A percentile compares a stretch with the other conserved stretches of the same genome.
Evolutionary conservation across 92 coral and sea anemone genomes (phyloP).

Genomic region (Zoanthus gigantus): DNA sequence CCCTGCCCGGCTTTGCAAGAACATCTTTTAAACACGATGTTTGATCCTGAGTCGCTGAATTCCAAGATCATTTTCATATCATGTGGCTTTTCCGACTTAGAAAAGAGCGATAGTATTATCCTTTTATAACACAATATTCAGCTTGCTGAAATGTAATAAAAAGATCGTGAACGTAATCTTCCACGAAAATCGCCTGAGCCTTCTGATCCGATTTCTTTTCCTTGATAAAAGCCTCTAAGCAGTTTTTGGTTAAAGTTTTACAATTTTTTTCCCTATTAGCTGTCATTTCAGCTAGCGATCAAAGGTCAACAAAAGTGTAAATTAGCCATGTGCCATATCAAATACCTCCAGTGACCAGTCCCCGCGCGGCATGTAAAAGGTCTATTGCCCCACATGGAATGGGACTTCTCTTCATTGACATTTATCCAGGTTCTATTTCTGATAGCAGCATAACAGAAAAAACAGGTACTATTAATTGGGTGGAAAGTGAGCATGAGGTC

Average conservation of each 20-base stretch:
- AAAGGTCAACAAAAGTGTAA: no score
- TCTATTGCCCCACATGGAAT: slow-evolving; percentile 59
- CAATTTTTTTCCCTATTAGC: no score
- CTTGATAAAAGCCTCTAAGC: no score
- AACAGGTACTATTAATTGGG: slow-evolving; percentile 19
- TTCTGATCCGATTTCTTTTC: no score
- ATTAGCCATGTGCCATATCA: no score
- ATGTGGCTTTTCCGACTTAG: slow-evolving; percentile 3
- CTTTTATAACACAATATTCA: neutral
- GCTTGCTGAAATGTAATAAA: no score
- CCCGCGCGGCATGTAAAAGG: no score
- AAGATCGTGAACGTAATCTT: no score
- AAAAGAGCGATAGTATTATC: neutral
- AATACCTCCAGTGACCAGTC: no score
- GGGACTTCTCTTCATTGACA: slow-evolving; percentile 56
- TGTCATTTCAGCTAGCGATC: no score
- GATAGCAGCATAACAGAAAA: slow-evolving; percentile 41
- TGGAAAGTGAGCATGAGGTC: slow-evolving; percentile 55
- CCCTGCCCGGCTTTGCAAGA: slow-evolving; percentile 7
- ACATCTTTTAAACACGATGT: slow-evolving; percentile 31
- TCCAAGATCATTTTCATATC: slow-evolving; percentile 42
- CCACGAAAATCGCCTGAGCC: no score
- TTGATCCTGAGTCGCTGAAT: slow-evolving; percentile 38
- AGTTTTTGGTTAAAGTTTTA: no score
- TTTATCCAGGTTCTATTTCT: slow-evolving; percentile 56